Percentiles rank a stretch among this genome's conserved stretches.
These are phyloP conservation scores for Bubo bubo DNA, from an alignment of 2,113 vertebrate genomes.

Conservation along the genomic window DNA sequence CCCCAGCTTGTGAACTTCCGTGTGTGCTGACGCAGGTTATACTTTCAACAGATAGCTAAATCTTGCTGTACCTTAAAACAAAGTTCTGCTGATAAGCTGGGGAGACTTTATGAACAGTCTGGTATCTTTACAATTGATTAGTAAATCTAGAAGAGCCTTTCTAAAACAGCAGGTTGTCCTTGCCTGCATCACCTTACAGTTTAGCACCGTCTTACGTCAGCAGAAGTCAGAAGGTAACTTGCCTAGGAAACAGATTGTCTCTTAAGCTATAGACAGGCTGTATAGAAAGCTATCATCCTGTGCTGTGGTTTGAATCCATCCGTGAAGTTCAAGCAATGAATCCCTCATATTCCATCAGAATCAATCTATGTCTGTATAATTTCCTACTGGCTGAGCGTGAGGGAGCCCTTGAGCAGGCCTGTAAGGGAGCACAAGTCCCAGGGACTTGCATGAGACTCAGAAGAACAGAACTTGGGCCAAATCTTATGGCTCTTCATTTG, in stretches of 20 bases:
- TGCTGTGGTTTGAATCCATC: neutral
- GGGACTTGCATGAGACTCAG: neutral
- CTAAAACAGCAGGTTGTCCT: neutral
- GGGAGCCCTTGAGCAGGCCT: neutral
- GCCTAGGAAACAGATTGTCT: neutral
- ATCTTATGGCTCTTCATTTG: neutral
- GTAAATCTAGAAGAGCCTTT: neutral
- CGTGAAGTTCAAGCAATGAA: neutral
- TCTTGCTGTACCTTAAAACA: neutral
- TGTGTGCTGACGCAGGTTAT: neutral
- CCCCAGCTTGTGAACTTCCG: neutral
- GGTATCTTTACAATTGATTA: neutral
- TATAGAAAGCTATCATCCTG: neutral
- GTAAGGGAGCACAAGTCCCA: neutral
- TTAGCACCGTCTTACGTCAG: neutral
- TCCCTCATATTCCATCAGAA: neutral
- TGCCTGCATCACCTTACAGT: neutral
- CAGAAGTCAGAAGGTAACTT: neutral
- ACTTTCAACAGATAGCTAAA: neutral
- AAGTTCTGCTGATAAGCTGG: neutral
- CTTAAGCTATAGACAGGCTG: neutral
- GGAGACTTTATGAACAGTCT: neutral
- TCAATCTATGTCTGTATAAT: neutral
- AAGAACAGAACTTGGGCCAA: neutral
- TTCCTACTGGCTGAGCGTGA: neutral